A percentile compares a stretch with the other conserved stretches of the same genome.
phyloP scores from a whole-genome alignment of 1,140 invertebrate species.

The Anastrepha obliqua region DNA sequence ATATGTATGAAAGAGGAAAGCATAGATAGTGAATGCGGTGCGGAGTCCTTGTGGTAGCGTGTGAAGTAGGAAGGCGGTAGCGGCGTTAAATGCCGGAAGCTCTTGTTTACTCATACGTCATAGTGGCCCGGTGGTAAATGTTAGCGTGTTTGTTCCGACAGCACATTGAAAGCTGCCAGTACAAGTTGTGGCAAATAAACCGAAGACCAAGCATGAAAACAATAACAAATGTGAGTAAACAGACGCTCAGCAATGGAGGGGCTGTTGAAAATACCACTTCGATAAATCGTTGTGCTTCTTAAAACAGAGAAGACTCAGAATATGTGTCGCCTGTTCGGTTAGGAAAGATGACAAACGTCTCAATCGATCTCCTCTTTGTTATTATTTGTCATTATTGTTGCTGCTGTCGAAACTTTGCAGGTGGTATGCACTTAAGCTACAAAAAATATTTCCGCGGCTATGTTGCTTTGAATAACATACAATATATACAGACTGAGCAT shows the following conservation, averaged over 20 bases:
- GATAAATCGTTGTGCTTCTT: not conserved
- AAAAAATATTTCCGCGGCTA: not conserved
- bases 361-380: not conserved
- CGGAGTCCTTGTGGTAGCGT: not conserved
- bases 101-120: slow-evolving; percentile 47
- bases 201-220: not conserved
- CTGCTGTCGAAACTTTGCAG: not conserved
- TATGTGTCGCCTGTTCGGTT: not conserved
- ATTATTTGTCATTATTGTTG: too few relatives aligned
- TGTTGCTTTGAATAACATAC: not conserved
- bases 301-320: not conserved
- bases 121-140: slow-evolving; percentile 23
- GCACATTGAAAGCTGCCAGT: not conserved
- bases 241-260: not conserved
- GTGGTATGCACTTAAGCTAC: not conserved
- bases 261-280: not conserved
- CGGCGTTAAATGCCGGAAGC: slow-evolving; percentile 25
- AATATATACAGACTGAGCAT: too few relatives aligned
- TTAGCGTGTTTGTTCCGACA: slow-evolving; percentile 1
- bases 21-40: too few relatives aligned
- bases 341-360: slow-evolving; percentile 15
- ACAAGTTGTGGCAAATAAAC: not conserved
- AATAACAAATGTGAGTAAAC: not conserved
- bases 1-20: too few relatives aligned
- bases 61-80: not conserved